Conservation (phyloP, 2,797 vertebrate genomes). For the Chelonia mydas region DNA sequence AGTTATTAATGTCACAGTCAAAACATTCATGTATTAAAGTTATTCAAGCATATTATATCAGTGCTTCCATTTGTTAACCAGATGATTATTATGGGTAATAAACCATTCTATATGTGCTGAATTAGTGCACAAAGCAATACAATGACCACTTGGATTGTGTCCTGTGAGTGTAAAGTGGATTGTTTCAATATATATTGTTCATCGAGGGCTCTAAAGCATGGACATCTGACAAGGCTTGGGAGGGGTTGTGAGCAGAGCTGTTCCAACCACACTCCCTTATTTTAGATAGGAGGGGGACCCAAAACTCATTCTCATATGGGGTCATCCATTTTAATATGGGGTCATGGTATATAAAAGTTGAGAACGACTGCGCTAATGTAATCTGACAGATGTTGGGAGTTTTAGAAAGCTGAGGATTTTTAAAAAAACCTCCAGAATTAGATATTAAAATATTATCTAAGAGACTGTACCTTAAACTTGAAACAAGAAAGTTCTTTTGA, state of each 20-base stretch:
- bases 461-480: not conserved
- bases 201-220: not conserved
- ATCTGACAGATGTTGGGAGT: not conserved
- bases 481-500: not conserved
- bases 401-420: not conserved
- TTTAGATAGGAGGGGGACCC: not conserved
- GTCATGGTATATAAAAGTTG: not conserved
- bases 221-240: not conserved
- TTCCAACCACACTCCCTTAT: not conserved
- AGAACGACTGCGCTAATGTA: not conserved
- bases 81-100: not conserved
- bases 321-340: not conserved
- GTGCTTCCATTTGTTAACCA: not conserved
- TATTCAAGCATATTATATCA: not conserved
- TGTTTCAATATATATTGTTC: not conserved
- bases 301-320: not conserved
- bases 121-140: not conserved
- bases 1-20: not conserved
- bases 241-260: not conserved
- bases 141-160: not conserved
- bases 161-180: not conserved
- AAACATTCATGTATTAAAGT: accelerated
- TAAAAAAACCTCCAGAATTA: not conserved
- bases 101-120: not conserved
- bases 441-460: not conserved